Base-by-base conservation (phyloP, 92 coral and sea anemone genomes). In the Siderastrea radians region DNA sequence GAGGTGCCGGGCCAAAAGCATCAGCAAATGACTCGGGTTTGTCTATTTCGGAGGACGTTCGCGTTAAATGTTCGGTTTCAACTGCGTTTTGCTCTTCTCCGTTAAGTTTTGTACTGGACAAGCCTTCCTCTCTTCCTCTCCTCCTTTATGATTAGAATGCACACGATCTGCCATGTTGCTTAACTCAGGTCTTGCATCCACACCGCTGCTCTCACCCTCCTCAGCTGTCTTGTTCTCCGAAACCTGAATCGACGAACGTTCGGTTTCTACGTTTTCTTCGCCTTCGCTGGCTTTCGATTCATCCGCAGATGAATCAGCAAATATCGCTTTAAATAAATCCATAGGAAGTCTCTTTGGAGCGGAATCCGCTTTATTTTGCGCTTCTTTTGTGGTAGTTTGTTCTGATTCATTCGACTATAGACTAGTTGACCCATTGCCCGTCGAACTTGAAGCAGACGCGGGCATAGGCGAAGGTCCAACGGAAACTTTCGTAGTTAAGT, bases 311-410 rank as follows among this genome's bases (percentile, higher is more conserved):
- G 99, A 96, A 59, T 93, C 94, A 46, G 99, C 99, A 83, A 98
- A 98, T 57, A 98, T 96, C 15, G 98, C 97, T 86, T 95, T 98
- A 49, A 98, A 98, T 71, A 98, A 90, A 79, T 98, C 99, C 99
- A 98, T 98, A 11, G 96, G 72, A 66, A 98, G 98, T 66, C 96
- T 82, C 71, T 92, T 74, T 61, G 86, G 58, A 13, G 63, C 64
- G 17, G 87, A 26, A 3, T 4, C 45, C 15, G 19, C 59, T 8
- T 48, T 59, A 44, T 46, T 61, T 73, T 84, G 53, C 15, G 13
- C 19, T 74, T 48, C 68, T 8, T 83, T 43, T 0, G 26, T 7
- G 46, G 17, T 12, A 2, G 17, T 74, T 1, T 68, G 19, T 57
- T 49, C 59, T 5, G 49, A 2, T 73, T 61, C 74, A 61, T 16